Percentiles rank a stretch among this genome's conserved stretches.
Evolutionary conservation across 1,140 invertebrate species (phyloP).

Genomic region (Pseudomyrmex cubaensis): DNA sequence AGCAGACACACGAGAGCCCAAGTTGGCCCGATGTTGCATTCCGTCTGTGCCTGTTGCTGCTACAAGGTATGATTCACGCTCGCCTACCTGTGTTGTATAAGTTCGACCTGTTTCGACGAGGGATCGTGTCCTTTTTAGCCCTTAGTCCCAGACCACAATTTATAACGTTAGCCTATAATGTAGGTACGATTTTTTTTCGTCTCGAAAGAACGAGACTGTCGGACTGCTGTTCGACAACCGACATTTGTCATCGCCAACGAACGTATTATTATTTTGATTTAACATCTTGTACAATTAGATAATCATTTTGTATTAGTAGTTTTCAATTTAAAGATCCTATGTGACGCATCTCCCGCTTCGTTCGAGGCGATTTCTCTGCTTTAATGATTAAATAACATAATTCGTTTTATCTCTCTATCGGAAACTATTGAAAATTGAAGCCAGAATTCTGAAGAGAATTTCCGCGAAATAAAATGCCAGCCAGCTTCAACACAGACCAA

Average conservation of each 20-base stretch:
- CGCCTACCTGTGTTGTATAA: constrained; percentile 71
- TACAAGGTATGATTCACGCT: constrained; percentile 73
- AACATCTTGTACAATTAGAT: too few species aligned
- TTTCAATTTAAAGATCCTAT: too few species aligned
- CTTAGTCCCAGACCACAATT: not conserved
- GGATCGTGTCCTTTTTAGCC: constrained; percentile 57
- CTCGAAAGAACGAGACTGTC: not conserved
- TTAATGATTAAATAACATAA: too few species aligned
- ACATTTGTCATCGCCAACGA: not conserved
- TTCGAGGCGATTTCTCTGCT: too few species aligned
- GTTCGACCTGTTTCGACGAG: constrained; percentile 61
- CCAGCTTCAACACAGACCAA: too few species aligned
- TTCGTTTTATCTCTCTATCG: too few species aligned
- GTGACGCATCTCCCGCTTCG: too few species aligned
- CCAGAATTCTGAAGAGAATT: too few species aligned
- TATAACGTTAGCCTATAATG: too few species aligned
- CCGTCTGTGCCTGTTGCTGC: constrained; percentile 40
- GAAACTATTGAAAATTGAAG: too few species aligned
- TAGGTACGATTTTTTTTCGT: not conserved
- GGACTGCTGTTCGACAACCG: not conserved
- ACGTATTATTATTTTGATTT: not conserved
- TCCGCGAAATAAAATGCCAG: too few species aligned
- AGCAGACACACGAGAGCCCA: constrained; percentile 52
- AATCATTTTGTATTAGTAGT: too few species aligned
- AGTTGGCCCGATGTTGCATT: constrained; percentile 67